A percentile compares a stretch with the other conserved stretches of the same genome.
These are phyloP conservation scores for Himalopsyche japonica DNA, from an alignment of 2,888 invertebrate species.

Conservation along the genomic window DNA sequence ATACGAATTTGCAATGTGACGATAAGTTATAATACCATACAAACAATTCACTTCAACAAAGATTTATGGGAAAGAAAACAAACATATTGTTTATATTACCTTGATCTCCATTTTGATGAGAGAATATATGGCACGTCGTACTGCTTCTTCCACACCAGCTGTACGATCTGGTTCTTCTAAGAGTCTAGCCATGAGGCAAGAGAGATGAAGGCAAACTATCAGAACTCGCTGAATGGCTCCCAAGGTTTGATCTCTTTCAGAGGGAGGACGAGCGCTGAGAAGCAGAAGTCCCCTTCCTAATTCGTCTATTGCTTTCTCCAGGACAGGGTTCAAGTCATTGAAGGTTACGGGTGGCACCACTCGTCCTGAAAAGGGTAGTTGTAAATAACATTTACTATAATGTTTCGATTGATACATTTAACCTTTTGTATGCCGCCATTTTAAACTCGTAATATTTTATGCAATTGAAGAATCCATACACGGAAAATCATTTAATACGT, in stretches of 20 bases:
- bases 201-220: conserved; percentile 83
- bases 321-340: conserved; percentile 80
- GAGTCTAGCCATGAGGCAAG: conserved; percentile 72
- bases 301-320: conserved; percentile 79
- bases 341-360: conserved; percentile 81
- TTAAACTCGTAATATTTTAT: too few species aligned
- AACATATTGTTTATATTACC: conserved; percentile 46
- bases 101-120: conserved; percentile 75
- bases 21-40: too few species aligned
- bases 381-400: too few species aligned
- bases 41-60: background rate
- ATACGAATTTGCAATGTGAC: too few species aligned
- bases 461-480: too few species aligned
- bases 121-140: conserved; percentile 70
- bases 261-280: conserved; percentile 62
- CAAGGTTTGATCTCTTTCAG: conserved; percentile 71
- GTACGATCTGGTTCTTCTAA: conserved; percentile 52
- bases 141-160: conserved; percentile 55
- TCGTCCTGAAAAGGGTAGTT: conserved; percentile 54
- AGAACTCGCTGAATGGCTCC: conserved; percentile 79
- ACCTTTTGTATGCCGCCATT: too few species aligned
- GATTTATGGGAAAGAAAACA: background rate
- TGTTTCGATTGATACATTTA: too few species aligned
- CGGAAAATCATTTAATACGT: too few species aligned
- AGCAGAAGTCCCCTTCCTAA: conserved; percentile 68